phyloP scores from a whole-genome alignment of 2,888 invertebrate genomes.

The Chrysina gloriosa region DNA sequence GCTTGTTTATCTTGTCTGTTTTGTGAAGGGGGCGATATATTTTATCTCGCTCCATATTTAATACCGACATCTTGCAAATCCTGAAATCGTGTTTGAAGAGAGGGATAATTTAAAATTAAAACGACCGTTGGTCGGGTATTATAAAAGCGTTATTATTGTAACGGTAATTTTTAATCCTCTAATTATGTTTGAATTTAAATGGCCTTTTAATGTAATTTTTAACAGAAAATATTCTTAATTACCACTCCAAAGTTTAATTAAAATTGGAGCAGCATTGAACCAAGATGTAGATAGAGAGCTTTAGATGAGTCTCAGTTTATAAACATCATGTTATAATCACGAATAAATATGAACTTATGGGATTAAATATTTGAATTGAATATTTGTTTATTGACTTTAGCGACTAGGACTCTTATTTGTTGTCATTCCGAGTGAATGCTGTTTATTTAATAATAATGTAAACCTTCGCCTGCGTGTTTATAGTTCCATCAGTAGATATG shows the following conservation, averaged over 20 bases:
- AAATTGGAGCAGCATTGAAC: slow-evolving; percentile 5
- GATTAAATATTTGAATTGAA: too few relatives aligned
- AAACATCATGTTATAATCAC: not conserved
- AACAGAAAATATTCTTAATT: slow-evolving; percentile 8
- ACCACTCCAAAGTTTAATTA: slow-evolving; percentile 19
- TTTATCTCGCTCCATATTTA: slow-evolving; percentile 25
- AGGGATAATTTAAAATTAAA: slow-evolving; percentile 34
- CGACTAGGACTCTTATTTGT: too few relatives aligned
- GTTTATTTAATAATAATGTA: too few relatives aligned
- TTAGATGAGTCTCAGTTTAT: not conserved
- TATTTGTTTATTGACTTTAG: too few relatives aligned
- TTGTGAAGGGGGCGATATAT: not conserved
- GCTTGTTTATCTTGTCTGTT: not conserved
- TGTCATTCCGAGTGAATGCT: too few relatives aligned
- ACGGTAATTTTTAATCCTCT: slow-evolving; percentile 36
- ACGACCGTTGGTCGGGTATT: slow-evolving; percentile 24
- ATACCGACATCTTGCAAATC: slow-evolving; percentile 1
- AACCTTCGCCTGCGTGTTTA: too few relatives aligned
- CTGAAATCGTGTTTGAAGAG: slow-evolving; percentile 12
- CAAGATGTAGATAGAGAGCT: not conserved
- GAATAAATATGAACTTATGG: too few relatives aligned
- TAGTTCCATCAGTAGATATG: too few relatives aligned
- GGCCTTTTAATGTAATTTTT: slow-evolving; percentile 32
- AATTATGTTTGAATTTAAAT: slow-evolving; percentile 38
- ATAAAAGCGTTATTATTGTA: slow-evolving; percentile 27